Evolutionary conservation across 2,797 vertebrate species (phyloP), one percentile per base, ranked within the genome.

Genomic region (Macropodus opercularis): DNA sequence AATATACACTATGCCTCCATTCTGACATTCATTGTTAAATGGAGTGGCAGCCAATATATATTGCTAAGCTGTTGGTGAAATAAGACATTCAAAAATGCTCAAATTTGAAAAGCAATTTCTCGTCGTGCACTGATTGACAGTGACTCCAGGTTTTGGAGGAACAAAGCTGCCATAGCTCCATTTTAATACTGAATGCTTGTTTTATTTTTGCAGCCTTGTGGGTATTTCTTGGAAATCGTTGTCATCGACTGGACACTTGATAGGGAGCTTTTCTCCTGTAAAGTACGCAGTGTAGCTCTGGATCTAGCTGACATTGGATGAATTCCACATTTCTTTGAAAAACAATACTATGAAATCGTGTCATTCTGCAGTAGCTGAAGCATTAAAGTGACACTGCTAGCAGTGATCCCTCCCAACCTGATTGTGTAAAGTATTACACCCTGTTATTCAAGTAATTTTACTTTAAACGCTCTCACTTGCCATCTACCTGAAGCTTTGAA

Each of bases 1-100:
- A 77, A 80, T 77, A 77, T 55, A 78, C 46, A 46, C 64, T 22
- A 63, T 41, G 41, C 65, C 73, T 78, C 56, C 72, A 40, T 67
- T 77, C 69, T 80, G 72, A 82, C 78, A 61, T 65, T 60, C 75
- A 59, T 75, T 79, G 78, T 86, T 81, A 55, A 78, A 85, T 53
- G 60, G 65, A 27, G 42, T 59, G 61, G 70, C 63, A 77, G 76
- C 23, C 17, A 51, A 75, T 79, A 49, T 50, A 64, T 78, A 84
- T 61, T 69, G 66, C 72, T 52, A 61, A 63, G 59, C 61, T 82
- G 70, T 65, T 78, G 73, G 67, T 66, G 58, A 77, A 86, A 84
- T 72, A 82, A 80, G 67, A 82, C 62, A 61, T 84, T 82, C 38
- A 77, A 66, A 67, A 79, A 54, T 57, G 35, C 51, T 75, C 44